A percentile compares a stretch with the other conserved stretches of the same genome.
phyloP scores from a whole-genome alignment of 53 echinoderm and acorn worm species.

The Henricia sp. region DNA sequence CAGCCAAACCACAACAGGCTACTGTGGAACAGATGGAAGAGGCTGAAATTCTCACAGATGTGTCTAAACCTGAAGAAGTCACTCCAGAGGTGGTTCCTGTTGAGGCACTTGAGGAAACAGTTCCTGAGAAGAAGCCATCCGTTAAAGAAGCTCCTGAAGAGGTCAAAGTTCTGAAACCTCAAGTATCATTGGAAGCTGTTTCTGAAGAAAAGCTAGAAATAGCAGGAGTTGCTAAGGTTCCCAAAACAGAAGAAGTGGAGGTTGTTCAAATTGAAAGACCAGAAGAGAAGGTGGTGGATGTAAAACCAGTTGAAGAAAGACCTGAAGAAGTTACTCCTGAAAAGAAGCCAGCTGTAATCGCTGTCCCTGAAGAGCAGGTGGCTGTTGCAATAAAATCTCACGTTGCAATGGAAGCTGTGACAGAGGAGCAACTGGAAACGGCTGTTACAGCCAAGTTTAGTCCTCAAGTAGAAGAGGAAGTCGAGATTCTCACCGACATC shows the following conservation, averaged over 20 bases:
- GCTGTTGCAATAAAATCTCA: neutral
- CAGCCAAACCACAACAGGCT: constrained; percentile 51
- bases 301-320: constrained; percentile 18
- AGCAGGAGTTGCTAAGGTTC: constrained; percentile 15
- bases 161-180: constrained; percentile 13
- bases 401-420: constrained; percentile 41
- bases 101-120: constrained; percentile 46
- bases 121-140: constrained; percentile 40
- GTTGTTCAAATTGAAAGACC: constrained; percentile 23
- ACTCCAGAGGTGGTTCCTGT: constrained; percentile 46
- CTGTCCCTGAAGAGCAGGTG: constrained; percentile 33
- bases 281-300: constrained; percentile 28
- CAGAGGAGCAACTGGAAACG: constrained; percentile 42
- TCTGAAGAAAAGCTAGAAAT: constrained; percentile 38
- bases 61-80: constrained; percentile 30
- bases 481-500: constrained; percentile 36
- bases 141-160: constrained; percentile 64
- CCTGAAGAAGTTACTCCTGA: constrained; percentile 27
- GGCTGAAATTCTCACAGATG: constrained; percentile 31
- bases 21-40: constrained; percentile 58
- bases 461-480: constrained; percentile 56
- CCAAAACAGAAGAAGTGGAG: constrained; percentile 21
- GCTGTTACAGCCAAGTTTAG: constrained; percentile 6
- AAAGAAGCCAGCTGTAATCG: constrained; percentile 32
- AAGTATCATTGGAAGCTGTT: constrained; percentile 21